Conservation (phyloP, 2,797 vertebrate species). For the Rhynchonycteris naso region DNA sequence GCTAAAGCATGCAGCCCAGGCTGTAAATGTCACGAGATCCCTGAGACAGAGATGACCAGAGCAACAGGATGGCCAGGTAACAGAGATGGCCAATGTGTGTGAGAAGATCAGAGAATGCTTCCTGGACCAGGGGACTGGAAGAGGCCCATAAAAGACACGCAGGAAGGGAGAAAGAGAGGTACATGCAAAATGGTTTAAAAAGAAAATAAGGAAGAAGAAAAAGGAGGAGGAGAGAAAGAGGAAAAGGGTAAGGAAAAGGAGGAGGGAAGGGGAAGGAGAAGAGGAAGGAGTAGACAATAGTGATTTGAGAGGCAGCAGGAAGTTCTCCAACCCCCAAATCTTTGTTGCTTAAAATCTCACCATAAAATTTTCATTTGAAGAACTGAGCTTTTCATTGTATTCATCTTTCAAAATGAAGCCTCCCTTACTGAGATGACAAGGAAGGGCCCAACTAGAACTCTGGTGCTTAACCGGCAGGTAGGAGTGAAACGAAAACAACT, state of each 20-base stretch:
- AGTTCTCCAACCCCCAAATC: neutral
- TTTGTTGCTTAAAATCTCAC: constrained; percentile 28
- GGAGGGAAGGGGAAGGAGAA: neutral
- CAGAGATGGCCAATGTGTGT: accelerated
- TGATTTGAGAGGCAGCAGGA: neutral
- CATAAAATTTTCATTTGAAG: neutral
- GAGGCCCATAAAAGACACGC: neutral
- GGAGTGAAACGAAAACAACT: neutral
- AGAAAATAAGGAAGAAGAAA: neutral
- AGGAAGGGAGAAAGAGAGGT: neutral
- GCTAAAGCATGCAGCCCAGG: neutral
- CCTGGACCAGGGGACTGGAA: neutral
- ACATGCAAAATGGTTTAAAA: neutral
- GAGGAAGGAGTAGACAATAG: neutral
- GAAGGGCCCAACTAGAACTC: neutral
- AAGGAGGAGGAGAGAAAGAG: neutral
- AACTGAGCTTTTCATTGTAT: neutral
- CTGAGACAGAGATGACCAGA: neutral
- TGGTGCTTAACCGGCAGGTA: neutral
- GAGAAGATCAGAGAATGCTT: neutral
- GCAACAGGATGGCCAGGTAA: neutral
- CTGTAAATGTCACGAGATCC: accelerated
- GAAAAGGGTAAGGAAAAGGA: no score
- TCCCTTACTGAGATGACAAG: neutral
- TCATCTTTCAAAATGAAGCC: constrained; percentile 13